Conservation (phyloP, 2,797 vertebrate genomes). For the Siniperca obscura region DNA sequence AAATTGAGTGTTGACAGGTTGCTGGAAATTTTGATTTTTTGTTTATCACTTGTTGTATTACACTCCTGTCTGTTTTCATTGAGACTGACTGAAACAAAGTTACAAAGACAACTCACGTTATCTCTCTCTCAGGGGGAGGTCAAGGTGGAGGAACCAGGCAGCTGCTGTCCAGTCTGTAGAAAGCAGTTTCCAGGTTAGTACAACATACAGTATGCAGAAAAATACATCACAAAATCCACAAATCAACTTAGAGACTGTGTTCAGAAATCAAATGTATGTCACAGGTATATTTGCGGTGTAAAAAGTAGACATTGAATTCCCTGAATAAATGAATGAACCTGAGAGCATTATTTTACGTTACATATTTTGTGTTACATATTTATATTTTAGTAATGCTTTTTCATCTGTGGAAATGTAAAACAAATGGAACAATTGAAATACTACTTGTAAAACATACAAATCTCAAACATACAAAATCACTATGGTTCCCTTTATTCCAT, state of each 20-base stretch:
- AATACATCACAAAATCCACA: background rate
- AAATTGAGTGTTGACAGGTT: background rate
- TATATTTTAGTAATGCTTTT: background rate
- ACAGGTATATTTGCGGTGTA: background rate
- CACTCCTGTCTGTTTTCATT: background rate
- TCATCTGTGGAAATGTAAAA: background rate
- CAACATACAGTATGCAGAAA: background rate
- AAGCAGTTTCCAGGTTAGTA: slow-evolving; percentile 82
- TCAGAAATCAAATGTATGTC: background rate
- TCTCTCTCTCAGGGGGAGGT: slow-evolving; percentile 84
- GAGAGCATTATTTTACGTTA: background rate
- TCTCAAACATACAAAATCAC: background rate
- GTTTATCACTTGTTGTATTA: background rate
- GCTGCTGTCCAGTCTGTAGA: slow-evolving; percentile 90
- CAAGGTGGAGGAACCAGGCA: slow-evolving; percentile 86
- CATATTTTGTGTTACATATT: no score
- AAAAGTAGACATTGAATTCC: background rate
- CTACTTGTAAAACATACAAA: background rate
- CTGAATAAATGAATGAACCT: background rate
- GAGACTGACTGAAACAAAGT: background rate
- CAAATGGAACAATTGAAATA: background rate
- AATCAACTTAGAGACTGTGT: background rate
- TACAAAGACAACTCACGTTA: background rate
- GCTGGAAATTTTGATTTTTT: background rate
- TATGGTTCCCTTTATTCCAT: background rate